Evolutionary conservation across 2,113 vertebrate species (phyloP).

Genomic region (Bufo gargarizans): DNA sequence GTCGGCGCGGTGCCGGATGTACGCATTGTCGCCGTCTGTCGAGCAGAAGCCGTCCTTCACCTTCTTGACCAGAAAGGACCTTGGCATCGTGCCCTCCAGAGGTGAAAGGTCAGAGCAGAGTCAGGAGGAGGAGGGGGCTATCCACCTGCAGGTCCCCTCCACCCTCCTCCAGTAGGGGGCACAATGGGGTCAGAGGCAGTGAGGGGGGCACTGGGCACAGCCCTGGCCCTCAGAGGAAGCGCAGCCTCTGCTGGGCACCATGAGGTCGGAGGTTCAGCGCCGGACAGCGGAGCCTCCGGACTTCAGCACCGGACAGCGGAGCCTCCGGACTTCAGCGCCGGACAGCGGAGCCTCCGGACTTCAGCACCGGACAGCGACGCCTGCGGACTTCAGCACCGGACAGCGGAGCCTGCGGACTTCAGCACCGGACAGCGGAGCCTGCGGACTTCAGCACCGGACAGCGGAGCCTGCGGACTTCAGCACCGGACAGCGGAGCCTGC

Average conservation of each 20-base stretch:
- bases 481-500: no score
- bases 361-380: neutral
- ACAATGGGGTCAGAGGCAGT: slow-evolving; percentile 27
- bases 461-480: no score
- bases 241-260: slow-evolving; percentile 49
- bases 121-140: slow-evolving; percentile 4
- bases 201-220: neutral
- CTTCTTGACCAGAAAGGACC: slow-evolving; percentile 95
- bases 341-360: neutral
- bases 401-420: no score
- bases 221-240: slow-evolving; percentile 12
- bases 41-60: slow-evolving; percentile 92
- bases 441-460: no score
- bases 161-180: neutral
- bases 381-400: no score
- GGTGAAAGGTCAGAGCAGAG: slow-evolving; percentile 28
- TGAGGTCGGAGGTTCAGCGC: slow-evolving; percentile 29
- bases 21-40: slow-evolving; percentile 82
- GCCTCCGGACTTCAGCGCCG: neutral
- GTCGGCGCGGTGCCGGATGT: slow-evolving; percentile 80
- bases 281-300: slow-evolving; percentile 40
- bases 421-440: neutral
- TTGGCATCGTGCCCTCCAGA: slow-evolving; percentile 82
- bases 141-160: neutral
- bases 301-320: neutral